Percentiles rank a stretch among this genome's conserved stretches.
Evolutionary conservation across 1,140 invertebrate genomes (phyloP).

Genomic region (Caenorhabditis briggsae): DNA sequence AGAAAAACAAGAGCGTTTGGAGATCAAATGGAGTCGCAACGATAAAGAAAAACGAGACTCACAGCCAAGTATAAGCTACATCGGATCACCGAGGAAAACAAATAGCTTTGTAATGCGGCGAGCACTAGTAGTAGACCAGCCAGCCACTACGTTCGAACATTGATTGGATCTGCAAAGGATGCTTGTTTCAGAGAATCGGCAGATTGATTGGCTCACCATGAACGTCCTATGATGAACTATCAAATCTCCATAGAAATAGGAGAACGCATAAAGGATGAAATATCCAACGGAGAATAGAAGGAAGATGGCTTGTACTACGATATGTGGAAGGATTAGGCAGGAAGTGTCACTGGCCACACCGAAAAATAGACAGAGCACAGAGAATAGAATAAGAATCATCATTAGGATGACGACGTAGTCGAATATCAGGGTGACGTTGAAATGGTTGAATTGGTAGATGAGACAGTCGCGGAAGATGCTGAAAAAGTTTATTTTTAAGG

Average conservation of each 20-base stretch:
- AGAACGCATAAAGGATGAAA: constrained; percentile 74
- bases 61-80: constrained; percentile 74
- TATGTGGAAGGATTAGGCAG: constrained; percentile 71
- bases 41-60: constrained; percentile 27
- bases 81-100: constrained; percentile 74
- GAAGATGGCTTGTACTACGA: constrained; percentile 72
- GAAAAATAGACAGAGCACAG: constrained; percentile 68
- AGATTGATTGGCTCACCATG: constrained; percentile 56
- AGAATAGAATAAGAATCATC: constrained; percentile 69
- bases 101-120: constrained; percentile 74
- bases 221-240: constrained; percentile 70
- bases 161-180: constrained; percentile 70
- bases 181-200: neutral
- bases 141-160: constrained; percentile 75
- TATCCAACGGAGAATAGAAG: constrained; percentile 72
- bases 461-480: constrained; percentile 70
- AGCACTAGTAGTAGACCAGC: constrained; percentile 72
- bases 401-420: constrained; percentile 72
- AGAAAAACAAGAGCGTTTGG: constrained; percentile 42
- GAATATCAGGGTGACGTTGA: constrained; percentile 74
- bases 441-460: constrained; percentile 73
- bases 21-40: constrained; percentile 9
- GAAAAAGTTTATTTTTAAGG: neutral
- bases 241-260: constrained; percentile 76
- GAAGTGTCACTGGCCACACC: constrained; percentile 69